A percentile compares a stretch with the other conserved stretches of the same genome.
phyloP scores from a whole-genome alignment of 35 echinoderm and acorn worm genomes.

The Eucidaris tribuloides region DNA sequence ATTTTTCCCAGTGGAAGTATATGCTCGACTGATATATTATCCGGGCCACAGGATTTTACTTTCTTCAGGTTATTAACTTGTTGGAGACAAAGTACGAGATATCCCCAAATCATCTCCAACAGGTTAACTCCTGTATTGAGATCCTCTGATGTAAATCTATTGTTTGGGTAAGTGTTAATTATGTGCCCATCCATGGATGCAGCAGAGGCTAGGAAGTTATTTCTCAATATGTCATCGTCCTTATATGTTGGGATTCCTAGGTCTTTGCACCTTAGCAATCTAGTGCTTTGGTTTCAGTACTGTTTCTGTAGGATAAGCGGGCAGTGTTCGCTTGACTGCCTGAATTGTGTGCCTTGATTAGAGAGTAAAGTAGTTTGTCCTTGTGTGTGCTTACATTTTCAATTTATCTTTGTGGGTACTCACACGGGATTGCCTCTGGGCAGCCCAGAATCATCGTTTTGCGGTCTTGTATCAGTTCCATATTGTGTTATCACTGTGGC shows the following conservation, averaged over 20 bases:
- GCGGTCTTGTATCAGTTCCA: not conserved
- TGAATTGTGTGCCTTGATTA: not conserved
- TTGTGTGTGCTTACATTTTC: not conserved
- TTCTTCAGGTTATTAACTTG: not conserved
- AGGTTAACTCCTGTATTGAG: not conserved
- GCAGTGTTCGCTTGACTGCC: not conserved
- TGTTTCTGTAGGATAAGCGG: not conserved
- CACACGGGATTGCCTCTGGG: not conserved
- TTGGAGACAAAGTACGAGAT: too few species aligned
- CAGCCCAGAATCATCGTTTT: not conserved
- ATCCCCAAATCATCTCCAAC: too few species aligned
- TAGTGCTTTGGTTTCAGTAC: not conserved
- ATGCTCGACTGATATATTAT: not conserved
- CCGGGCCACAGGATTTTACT: not conserved
- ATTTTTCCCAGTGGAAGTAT: not conserved
- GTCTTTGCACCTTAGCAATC: not conserved
- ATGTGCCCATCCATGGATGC: not conserved
- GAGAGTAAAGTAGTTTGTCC: not conserved
- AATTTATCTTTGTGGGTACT: not conserved
- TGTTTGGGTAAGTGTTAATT: not conserved
- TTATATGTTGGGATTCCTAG: not conserved
- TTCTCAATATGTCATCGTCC: not conserved
- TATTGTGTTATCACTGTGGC: not conserved
- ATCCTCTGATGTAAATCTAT: not conserved
- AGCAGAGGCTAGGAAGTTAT: too few species aligned